Base-by-base conservation (phyloP, 1,140 invertebrate species). In the Meloidogyne floridensis region DNA sequence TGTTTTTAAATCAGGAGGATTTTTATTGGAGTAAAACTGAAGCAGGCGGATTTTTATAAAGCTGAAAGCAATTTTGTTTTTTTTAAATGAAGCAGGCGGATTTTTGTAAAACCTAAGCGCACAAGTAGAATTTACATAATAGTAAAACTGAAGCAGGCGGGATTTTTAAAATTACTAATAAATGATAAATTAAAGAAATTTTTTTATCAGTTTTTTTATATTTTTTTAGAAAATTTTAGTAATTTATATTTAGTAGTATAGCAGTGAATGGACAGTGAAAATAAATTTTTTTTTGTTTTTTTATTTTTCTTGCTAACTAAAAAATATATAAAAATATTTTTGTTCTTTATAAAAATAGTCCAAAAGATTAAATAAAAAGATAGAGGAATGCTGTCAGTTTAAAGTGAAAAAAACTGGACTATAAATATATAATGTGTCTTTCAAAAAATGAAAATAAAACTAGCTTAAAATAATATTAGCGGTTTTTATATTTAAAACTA, bases 381-480 rank as follows among this genome's bases (percentile, higher is more conserved):
- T 65, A 65, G 15, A 65, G n/a, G 7, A 65, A 65, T 65, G 15
- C 59, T 65, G 59, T 65, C 59, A 65, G 5, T 65, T 65, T 65
- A n/a, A n/a, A 65, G n/a, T n/a, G n/a, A n/a, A 65, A 65, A 10
- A 65, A 65, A 65, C 59, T 65, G 59, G 59, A 65, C 59, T 65
- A 15, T n/a, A n/a, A n/a, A 0, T 32, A 32, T 32, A 20, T 32
- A 1, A 47, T 47, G 7, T 47, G 47, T 47, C 59, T 65, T n/a
- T 65, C 59, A 65, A 65, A 65, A 65, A 65, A 7, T 7, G n/a
- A 65, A 65, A 65, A 65, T n/a, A n/a, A 59, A 59, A 15, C 11
- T 15, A 18, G 59, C 59, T 65, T 8, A 65, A 65, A 47, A 47
- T 47, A 47, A 8, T 47, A 32, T 32, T 59, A 15, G 59, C 2